These are phyloP conservation scores for Serrognathus titanus DNA, from an alignment of 2,888 invertebrate species.

Conservation along the genomic window DNA sequence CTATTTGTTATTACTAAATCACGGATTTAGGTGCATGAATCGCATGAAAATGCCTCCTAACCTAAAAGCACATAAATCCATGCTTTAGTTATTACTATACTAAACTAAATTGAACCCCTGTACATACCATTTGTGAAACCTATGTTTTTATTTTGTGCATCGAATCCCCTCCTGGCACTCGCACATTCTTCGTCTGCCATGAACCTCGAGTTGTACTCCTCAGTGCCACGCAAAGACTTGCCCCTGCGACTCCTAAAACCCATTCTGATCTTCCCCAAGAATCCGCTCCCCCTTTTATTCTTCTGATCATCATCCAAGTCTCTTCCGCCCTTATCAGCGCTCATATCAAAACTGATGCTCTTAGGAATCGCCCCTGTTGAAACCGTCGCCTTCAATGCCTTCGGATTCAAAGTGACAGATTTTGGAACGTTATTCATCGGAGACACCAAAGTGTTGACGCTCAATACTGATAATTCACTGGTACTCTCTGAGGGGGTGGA, in stretches of 20 bases:
- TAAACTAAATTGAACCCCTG: neutral
- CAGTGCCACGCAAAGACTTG: conserved; percentile 51
- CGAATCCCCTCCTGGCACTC: conserved; percentile 6
- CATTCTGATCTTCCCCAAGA: conserved; percentile 67
- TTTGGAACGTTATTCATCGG: conserved; percentile 20
- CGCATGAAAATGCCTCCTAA: conserved; percentile 17
- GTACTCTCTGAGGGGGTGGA: conserved; percentile 43
- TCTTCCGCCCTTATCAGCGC: conserved; percentile 76
- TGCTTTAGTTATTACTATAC: neutral
- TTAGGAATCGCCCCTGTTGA: conserved; percentile 86
- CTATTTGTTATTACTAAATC: no score
- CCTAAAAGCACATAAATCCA: neutral
- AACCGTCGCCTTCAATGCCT: conserved; percentile 47
- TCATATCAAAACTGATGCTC: conserved; percentile 88
- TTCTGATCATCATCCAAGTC: conserved; percentile 55
- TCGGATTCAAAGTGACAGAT: conserved; percentile 21
- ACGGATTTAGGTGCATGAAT: neutral
- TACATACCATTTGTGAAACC: conserved; percentile 6
- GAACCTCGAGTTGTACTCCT: conserved; percentile 44
- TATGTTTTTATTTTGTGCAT: conserved; percentile 2
- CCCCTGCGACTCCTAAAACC: conserved; percentile 63
- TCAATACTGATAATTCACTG: conserved; percentile 40
- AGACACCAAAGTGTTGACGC: conserved; percentile 26
- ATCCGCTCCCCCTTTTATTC: conserved; percentile 52
- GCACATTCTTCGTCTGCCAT: conserved; percentile 23